Conservation (phyloP, 2,888 invertebrate species). For the Plebejus anna region DNA sequence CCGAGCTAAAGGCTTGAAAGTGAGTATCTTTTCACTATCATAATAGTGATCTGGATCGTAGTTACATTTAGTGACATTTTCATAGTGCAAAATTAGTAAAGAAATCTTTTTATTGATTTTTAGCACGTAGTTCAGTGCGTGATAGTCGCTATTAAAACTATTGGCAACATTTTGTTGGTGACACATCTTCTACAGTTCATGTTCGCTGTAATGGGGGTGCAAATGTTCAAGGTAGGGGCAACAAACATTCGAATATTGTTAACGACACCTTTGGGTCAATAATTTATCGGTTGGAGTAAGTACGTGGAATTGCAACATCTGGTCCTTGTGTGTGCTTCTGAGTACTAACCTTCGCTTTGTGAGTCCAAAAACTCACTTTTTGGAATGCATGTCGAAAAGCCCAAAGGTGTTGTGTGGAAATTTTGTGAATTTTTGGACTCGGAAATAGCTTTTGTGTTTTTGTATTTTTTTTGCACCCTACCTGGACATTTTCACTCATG, state of each 20-base stretch:
- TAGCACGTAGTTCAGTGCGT: constrained; percentile 99
- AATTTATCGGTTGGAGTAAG: constrained; percentile 27
- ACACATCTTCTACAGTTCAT: constrained; percentile 99
- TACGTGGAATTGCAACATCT: constrained; percentile 33
- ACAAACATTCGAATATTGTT: constrained; percentile 38
- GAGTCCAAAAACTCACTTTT: constrained; percentile 72
- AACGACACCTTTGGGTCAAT: constrained; percentile 73
- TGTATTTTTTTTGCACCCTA: constrained; percentile 70
- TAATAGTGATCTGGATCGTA: constrained; percentile 26
- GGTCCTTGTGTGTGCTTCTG: constrained; percentile 41
- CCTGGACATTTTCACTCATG: constrained; percentile 75
- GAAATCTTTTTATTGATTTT: constrained; percentile 45
- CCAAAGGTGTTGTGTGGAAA: constrained; percentile 75
- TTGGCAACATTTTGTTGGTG: constrained; percentile 99
- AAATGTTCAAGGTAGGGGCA: constrained; percentile 98
- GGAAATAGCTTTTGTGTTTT: constrained; percentile 62
- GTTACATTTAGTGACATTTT: constrained; percentile 24
- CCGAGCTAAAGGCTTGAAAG: constrained; percentile 99
- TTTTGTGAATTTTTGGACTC: constrained; percentile 72
- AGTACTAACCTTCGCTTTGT: constrained; percentile 44
- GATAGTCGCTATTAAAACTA: constrained; percentile 99
- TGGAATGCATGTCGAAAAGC: constrained; percentile 54
- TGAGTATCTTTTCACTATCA: constrained; percentile 69
- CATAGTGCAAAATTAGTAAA: constrained; percentile 33
- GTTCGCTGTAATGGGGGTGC: constrained; percentile 99